These are phyloP conservation scores for Drosophila pachea DNA, from an alignment of 1,140 invertebrate genomes.

Conservation along the genomic window DNA sequence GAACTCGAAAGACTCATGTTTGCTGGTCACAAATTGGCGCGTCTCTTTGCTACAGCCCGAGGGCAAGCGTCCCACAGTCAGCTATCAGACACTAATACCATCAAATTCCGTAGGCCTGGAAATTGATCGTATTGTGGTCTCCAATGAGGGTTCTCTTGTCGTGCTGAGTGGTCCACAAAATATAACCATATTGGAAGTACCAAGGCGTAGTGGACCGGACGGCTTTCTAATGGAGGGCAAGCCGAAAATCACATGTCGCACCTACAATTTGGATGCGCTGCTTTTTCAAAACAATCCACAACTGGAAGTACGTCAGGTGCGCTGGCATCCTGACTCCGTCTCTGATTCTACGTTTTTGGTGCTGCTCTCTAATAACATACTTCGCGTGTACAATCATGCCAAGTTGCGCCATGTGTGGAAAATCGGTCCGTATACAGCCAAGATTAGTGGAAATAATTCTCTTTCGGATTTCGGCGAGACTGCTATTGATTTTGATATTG, in stretches of 20 bases:
- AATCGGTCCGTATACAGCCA: constrained; percentile 59
- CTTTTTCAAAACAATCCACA: constrained; percentile 81
- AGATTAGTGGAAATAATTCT: constrained; percentile 28
- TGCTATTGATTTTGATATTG: constrained; percentile 91
- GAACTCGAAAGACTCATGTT: constrained; percentile 54
- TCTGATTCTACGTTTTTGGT: constrained; percentile 87
- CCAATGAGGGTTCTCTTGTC: constrained; percentile 72
- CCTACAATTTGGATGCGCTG: constrained; percentile 82
- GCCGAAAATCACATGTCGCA: constrained; percentile 78
- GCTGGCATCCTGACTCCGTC: constrained; percentile 91
- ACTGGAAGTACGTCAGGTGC: constrained; percentile 83
- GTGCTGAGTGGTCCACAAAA: constrained; percentile 73
- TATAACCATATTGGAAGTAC: constrained; percentile 77
- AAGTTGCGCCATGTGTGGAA: constrained; percentile 75
- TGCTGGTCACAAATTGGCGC: constrained; percentile 73
- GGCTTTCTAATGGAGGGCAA: constrained; percentile 74
- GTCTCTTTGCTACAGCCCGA: constrained; percentile 32
- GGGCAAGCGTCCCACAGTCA: constrained; percentile 13
- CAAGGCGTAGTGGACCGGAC: constrained; percentile 78
- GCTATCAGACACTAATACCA: constrained; percentile 73
- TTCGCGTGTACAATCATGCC: constrained; percentile 82
- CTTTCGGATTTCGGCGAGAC: constrained; percentile 86
- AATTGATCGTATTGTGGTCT: constrained; percentile 75
- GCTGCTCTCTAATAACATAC: constrained; percentile 89
- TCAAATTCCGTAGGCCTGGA: constrained; percentile 66